Evolutionary conservation across 2,797 vertebrate genomes (phyloP), one percentile per base, ranked within the genome.

Genomic region (Galago senegalensis): DNA sequence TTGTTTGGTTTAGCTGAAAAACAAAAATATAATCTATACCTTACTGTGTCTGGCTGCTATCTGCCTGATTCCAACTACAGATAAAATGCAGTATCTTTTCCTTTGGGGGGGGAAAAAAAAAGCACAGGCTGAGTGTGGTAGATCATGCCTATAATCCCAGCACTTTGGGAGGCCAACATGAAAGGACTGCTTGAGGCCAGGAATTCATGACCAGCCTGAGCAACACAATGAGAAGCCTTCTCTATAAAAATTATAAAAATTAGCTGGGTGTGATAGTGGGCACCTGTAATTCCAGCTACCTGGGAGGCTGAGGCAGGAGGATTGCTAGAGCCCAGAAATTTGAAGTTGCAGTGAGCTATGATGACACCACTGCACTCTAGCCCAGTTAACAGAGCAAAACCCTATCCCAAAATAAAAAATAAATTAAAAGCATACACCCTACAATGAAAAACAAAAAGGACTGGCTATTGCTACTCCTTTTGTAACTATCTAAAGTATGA

Each of bases 1-100:
- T 72, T 89, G 53, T 29, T 86, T 87, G 77, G 65, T 40, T 84
- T 86, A 73, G 49, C 9, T 49, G 90, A 94, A 69, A 95, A 75
- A 31, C 53, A 84, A 87, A 93, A 67, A 73, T 5, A 73, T 11
- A 84, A 23, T 81, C 13, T 79, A 40, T 2, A 46, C 21, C 23
- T 95, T 92, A 93, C 3, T 75, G 1, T 61, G 76, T 63, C 70
- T 89, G 81, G 67, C 29, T 94, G 53, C 6, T 37, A 82, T 8
- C 73, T 61, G 46, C 46, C 20, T 75, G 18, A 80, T 49, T 95
- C 93, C 63, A 94, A 79, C 49, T 95, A 89, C 53, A 70, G 20
- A 60, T 60, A 88, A 46, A n/a, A 91, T 37, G 18, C 2, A 61
- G 2, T 67, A 80, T 20, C n/a, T 43, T 86, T 65, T 80, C 25